Base-by-base conservation (phyloP, 2,888 invertebrate genomes). In the Anodontia alba region DNA sequence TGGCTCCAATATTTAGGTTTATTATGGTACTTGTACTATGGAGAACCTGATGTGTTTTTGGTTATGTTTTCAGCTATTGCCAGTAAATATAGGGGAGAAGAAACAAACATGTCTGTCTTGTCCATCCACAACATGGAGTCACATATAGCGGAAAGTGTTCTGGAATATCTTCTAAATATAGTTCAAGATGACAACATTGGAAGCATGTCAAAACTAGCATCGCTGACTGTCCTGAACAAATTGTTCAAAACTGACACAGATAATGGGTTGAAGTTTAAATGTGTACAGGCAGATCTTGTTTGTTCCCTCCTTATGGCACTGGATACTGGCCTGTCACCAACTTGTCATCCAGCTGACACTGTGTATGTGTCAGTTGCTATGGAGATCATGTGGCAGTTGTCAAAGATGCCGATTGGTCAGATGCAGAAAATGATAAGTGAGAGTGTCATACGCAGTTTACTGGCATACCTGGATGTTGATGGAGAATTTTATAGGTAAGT, bases 371-470 rank as follows among this genome's bases (percentile, higher is more conserved):
- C 68, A 0, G 79, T 83, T 80, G 85, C 85, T 38, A 86, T 86
- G 85, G 83, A 86, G 74, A 77, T 76, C 23, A 29, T 89, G 10
- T 81, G 82, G 73, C 75, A 77, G 33, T 71, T 88, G 23, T 88
- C 89, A n/a, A 73, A 83, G 57, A 69, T 88, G 26, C 74, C 84
- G 15, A 71, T 81, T 31, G 71, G 82, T 23, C 62, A 76, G 10
- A 54, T 88, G 15, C 86, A 87, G 38, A 68, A 71, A 23, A 54
- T 89, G 12, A 77, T 88, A 15, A 69, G 76, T 29, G 83, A 87
- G 0, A 43, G 46, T 42, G 72, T 87, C 0, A 77, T 87, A 23
- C 72, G 83, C 33, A 66, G 80, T 33, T 68, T 90, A 46, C 31
- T 90, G 23, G 71, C 66, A 26, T 81, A 86, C 67, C 31, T 87